A percentile compares a stretch with the other conserved stretches of the same genome.
These are phyloP conservation scores for Aurelia sp. DNA, from an alignment of 30 jellyfish, hydroid and myxozoan species.

Conservation along the genomic window DNA sequence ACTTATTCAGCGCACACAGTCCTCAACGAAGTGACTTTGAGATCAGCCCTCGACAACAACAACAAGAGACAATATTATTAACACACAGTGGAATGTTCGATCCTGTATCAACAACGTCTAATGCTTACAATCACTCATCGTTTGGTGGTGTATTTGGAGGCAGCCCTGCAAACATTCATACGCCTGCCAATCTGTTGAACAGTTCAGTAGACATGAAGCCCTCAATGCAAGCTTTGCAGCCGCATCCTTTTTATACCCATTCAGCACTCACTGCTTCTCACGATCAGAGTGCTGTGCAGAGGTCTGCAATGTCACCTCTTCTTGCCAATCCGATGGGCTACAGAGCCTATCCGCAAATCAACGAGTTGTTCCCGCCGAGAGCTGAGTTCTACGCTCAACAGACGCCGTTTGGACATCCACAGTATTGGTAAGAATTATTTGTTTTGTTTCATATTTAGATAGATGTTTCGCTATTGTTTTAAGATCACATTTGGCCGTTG, in stretches of 20 bases:
- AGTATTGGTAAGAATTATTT: constrained; percentile 83
- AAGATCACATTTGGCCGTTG: background rate
- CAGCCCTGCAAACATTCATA: constrained; percentile 62
- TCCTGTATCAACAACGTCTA: constrained; percentile 57
- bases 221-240: constrained; percentile 66
- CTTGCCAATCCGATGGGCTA: constrained; percentile 84
- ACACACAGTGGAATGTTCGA: constrained; percentile 78
- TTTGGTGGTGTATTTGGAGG: constrained; percentile 66
- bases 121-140: constrained; percentile 62
- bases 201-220: constrained; percentile 66
- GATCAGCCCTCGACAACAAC: constrained; percentile 62
- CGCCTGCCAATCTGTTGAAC: constrained; percentile 63
- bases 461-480: background rate
- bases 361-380: constrained; percentile 87
- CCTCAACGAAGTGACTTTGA: constrained; percentile 64
- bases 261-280: constrained; percentile 72
- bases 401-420: constrained; percentile 93
- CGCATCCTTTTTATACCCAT: constrained; percentile 79
- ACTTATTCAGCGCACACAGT: constrained; percentile 25
- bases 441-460: background rate
- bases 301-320: constrained; percentile 74
- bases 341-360: constrained; percentile 90
- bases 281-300: constrained; percentile 78
- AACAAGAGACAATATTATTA: constrained; percentile 42
- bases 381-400: constrained; percentile 94